Evolutionary conservation across 2,888 invertebrate species (phyloP).

Genomic region (Entomobrya proxima): DNA sequence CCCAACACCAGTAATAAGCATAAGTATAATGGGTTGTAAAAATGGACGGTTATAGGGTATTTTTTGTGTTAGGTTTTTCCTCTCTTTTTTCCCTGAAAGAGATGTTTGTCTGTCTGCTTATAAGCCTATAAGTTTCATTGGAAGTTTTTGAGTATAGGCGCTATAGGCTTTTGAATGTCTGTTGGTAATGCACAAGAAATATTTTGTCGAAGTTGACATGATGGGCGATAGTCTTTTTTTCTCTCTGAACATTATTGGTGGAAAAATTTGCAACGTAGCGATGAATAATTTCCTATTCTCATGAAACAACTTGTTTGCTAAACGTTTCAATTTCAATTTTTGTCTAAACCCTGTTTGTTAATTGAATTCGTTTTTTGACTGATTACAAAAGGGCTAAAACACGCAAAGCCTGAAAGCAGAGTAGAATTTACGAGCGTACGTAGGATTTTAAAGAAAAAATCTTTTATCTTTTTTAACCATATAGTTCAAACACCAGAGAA

Average conservation of each 20-base stretch:
- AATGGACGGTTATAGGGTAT: slow-evolving; percentile 21
- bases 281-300: slow-evolving; percentile 30
- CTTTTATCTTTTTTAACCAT: neutral
- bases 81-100: neutral
- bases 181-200: too few relatives aligned
- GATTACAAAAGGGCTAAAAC: neutral
- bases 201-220: neutral
- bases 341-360: neutral
- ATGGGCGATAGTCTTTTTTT: neutral
- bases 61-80: neutral
- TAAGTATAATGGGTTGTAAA: slow-evolving; percentile 46
- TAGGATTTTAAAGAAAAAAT: neutral
- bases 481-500: neutral
- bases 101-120: too few relatives aligned
- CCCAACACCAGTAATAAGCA: neutral
- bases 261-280: slow-evolving; percentile 29
- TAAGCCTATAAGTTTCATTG: too few relatives aligned
- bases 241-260: neutral
- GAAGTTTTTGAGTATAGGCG: too few relatives aligned
- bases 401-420: neutral
- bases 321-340: slow-evolving; percentile 10
- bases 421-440: neutral
- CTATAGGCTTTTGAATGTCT: too few relatives aligned
- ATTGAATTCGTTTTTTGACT: slow-evolving; percentile 10
- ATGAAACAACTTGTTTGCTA: neutral